These are phyloP conservation scores for Cerastis leucographa DNA, from an alignment of 2,888 invertebrate genomes.

Conservation along the genomic window DNA sequence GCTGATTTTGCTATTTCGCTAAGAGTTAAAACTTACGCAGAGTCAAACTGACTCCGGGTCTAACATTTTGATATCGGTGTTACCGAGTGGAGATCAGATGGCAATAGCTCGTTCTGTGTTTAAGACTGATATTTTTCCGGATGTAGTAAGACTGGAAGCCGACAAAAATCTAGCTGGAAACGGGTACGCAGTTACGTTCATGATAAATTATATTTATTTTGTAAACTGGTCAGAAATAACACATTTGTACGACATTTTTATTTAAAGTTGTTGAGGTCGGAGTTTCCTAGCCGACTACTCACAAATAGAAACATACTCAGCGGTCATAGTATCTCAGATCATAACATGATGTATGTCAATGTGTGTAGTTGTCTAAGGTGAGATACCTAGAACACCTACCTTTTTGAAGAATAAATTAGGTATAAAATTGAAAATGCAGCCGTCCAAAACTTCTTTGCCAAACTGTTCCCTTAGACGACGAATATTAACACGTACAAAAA, in stretches of 20 bases:
- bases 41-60: not conserved
- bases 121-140: not conserved
- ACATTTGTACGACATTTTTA: not conserved
- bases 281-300: not conserved
- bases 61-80: not conserved
- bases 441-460: too few relatives aligned
- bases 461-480: not conserved
- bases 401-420: not conserved
- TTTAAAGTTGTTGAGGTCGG: not conserved
- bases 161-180: not conserved
- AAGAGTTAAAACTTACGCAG: not conserved
- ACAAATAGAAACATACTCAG: not conserved
- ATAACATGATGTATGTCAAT: not conserved
- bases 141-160: not conserved
- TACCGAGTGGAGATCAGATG: not conserved
- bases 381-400: not conserved
- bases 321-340: not conserved
- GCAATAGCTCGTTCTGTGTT: not conserved
- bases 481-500: conserved; percentile 14
- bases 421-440: not conserved
- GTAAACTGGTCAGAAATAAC: not conserved
- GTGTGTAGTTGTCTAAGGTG: not conserved
- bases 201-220: not conserved
- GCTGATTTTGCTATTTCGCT: not conserved
- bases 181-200: not conserved